phyloP scores from a whole-genome alignment of 2,888 invertebrate genomes.

The Drosophila kambysellisi region DNA sequence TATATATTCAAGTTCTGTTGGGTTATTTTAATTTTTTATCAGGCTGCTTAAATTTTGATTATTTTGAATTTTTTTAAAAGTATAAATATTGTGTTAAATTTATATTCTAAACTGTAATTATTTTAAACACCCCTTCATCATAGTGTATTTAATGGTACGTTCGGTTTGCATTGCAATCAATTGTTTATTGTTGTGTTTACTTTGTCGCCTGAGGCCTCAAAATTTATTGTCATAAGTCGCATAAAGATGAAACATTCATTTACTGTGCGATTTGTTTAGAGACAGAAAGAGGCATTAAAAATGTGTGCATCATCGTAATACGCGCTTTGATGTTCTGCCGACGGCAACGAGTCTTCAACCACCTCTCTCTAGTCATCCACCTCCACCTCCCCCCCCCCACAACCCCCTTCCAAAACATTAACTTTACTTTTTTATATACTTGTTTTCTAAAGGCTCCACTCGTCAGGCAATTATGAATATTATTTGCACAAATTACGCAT shows the following conservation, averaged over 20 bases:
- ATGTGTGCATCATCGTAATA: conserved; percentile 40
- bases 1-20: neutral
- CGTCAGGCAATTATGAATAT: conserved; percentile 73
- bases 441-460: conserved; percentile 28
- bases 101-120: neutral
- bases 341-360: conserved; percentile 29
- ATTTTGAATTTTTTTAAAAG: too few species aligned
- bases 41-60: too few species aligned
- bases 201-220: conserved; percentile 76
- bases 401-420: too few species aligned
- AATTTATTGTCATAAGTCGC: conserved; percentile 65
- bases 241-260: conserved; percentile 60
- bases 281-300: conserved; percentile 10
- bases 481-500: conserved; percentile 82
- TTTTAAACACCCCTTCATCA: neutral
- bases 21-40: neutral
- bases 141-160: conserved; percentile 28
- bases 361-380: conserved; percentile 2
- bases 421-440: neutral
- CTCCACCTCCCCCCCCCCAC: neutral
- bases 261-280: conserved; percentile 53
- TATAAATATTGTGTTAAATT: too few species aligned
- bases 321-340: conserved; percentile 71
- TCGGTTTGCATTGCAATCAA: conserved; percentile 19
- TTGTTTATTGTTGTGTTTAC: conserved; percentile 75